Evolutionary conservation across 2,888 invertebrate species (phyloP).

Genomic region (Diarsia brunnea): DNA sequence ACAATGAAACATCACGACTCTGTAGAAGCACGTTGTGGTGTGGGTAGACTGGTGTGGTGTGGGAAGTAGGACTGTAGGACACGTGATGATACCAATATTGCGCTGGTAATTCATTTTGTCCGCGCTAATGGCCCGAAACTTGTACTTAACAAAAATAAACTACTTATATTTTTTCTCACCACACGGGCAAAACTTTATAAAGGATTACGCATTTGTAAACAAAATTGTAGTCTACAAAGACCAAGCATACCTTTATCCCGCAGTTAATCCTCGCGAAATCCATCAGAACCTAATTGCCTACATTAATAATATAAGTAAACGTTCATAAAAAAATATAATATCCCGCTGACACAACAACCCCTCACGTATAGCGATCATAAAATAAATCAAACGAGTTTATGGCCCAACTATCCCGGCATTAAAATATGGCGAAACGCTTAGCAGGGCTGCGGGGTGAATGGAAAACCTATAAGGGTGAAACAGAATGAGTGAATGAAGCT

Average conservation of each 20-base stretch:
- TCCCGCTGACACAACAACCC: conserved; percentile 71
- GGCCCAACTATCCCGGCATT: conserved; percentile 86
- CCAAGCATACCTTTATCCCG: not conserved
- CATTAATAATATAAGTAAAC: not conserved
- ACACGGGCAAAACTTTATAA: not conserved
- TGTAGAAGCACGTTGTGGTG: too few species aligned
- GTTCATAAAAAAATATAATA: conserved; percentile 21
- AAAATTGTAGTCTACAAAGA: not conserved
- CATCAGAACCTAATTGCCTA: not conserved
- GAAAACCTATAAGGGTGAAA: conserved; percentile 62
- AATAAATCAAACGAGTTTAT: conserved; percentile 89
- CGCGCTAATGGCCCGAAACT: too few species aligned
- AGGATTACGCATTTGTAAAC: not conserved
- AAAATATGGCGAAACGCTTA: conserved; percentile 88
- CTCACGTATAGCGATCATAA: conserved; percentile 79
- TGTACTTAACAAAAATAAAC: too few species aligned
- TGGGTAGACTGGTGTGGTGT: too few species aligned
- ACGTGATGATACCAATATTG: too few species aligned
- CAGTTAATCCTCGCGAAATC: not conserved
- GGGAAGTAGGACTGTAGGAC: too few species aligned
- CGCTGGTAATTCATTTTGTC: too few species aligned
- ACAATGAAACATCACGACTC: too few species aligned
- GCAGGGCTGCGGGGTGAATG: conserved; percentile 74
- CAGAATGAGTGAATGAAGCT: conserved; percentile 27
- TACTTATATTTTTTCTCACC: not conserved